Base-by-base conservation (phyloP, 2,113 vertebrate genomes). In the Leucopsar rothschildi region DNA sequence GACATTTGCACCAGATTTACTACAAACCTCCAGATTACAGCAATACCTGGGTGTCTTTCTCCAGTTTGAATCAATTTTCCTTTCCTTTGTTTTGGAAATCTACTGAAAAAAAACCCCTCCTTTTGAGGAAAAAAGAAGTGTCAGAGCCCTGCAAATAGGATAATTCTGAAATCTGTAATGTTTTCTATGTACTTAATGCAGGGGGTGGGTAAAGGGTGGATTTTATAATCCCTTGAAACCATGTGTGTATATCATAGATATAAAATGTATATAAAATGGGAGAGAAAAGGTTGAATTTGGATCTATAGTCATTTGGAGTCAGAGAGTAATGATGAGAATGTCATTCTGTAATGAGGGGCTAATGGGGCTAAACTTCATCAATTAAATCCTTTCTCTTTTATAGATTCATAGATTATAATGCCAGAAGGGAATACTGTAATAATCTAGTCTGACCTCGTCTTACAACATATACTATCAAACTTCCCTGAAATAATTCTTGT, bases 361-460 rank as follows among this genome's bases (percentile, higher is more conserved):
- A 97, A 97, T 97, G 95, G 96, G 94, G 93, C 96, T 97, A 97
- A 97, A 97, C 96, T 95, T 97, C 96, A 97, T 97, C 96, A 97
- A 91, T 97, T 97, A 97, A 95, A 96, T 93, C 57, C 89, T 89
- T 96, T 95, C 86, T 79, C 31, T 95, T 97, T 96, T 95, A 96
- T 95, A 95, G 95, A 95, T 96, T 97, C 91, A 92, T 96, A 93
- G 95, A 95, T 94, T 93, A 82, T 95, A 82, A 86, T 84, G 95
- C 92, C 95, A 93, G 78, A 89, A 95, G 94, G 95, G 89, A 96
- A 92, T 93, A 93, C 81, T 68, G 53, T 84, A 73, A 93, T 92
- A 94, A 94, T 95, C 92, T 92, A 93, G 91, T 60, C 91, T 93
- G 94, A 95, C 92, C 96, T 91, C 89, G 31, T 96, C 37, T 82